Conservation (phyloP, 2,888 invertebrate species). For the Morinoia aosen region DNA sequence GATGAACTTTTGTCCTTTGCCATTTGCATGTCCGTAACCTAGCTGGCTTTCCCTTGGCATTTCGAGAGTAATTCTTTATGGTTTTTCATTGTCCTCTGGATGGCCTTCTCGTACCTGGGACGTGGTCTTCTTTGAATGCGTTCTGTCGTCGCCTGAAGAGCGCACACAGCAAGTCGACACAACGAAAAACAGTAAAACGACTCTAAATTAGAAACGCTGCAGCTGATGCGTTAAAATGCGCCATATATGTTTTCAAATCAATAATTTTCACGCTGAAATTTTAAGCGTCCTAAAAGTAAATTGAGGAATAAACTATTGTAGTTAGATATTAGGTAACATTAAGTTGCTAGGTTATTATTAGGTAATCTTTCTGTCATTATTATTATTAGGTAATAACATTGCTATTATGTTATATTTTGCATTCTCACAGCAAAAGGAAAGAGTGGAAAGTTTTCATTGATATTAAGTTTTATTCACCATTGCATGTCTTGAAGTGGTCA, state of each 20-base stretch:
- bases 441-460: background rate
- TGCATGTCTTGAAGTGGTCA: background rate
- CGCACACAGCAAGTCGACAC: background rate
- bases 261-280: too few relatives aligned
- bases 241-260: too few relatives aligned
- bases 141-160: background rate
- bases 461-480: background rate
- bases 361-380: too few relatives aligned
- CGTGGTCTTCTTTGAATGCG: background rate
- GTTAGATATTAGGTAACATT: too few relatives aligned
- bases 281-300: too few relatives aligned
- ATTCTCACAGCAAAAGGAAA: background rate
- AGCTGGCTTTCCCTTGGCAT: constrained; percentile 40
- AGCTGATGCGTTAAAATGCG: too few relatives aligned
- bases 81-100: background rate
- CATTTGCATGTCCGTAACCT: constrained; percentile 17
- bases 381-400: too few relatives aligned
- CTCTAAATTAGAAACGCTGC: too few relatives aligned
- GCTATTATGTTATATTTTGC: background rate
- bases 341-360: too few relatives aligned
- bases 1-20: constrained; percentile 38
- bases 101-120: background rate
- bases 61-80: constrained; percentile 25
- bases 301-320: too few relatives aligned
- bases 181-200: background rate